phyloP scores from a whole-genome alignment of 2,888 invertebrate species.

The Drosophila maculinotata region DNA sequence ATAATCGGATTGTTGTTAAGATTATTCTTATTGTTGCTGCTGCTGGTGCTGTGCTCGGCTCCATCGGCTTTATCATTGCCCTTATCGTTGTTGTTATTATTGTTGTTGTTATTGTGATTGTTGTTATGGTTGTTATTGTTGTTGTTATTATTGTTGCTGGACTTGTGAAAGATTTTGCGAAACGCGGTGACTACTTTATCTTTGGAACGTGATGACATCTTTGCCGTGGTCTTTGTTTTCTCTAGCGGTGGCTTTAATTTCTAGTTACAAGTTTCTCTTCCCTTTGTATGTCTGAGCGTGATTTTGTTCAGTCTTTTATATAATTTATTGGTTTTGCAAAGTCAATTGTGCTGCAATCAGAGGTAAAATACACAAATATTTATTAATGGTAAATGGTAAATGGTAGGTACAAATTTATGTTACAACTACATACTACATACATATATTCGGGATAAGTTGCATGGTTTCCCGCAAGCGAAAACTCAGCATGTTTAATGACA shows the following conservation, averaged over 20 bases:
- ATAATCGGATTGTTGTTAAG: constrained; percentile 65
- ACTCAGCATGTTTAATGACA: too few species aligned
- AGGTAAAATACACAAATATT: not conserved
- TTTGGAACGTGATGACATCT: constrained; percentile 92
- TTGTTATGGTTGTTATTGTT: constrained; percentile 85
- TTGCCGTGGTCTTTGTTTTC: constrained; percentile 50
- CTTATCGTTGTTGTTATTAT: constrained; percentile 86
- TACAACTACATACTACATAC: too few species aligned
- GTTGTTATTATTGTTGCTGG: constrained; percentile 87
- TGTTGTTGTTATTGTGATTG: constrained; percentile 83
- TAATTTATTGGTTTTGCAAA: constrained; percentile 19
- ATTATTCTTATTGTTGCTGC: constrained; percentile 71
- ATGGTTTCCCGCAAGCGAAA: too few species aligned
- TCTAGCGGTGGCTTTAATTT: constrained; percentile 48
- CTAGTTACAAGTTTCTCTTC: constrained; percentile 17
- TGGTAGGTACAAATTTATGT: too few species aligned
- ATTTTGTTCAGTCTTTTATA: constrained; percentile 62
- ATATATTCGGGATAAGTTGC: too few species aligned
- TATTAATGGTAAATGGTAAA: not conserved
- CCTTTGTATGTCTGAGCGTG: constrained; percentile 23
- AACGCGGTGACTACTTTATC: constrained; percentile 93
- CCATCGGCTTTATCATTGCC: constrained; percentile 88
- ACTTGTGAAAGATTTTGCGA: constrained; percentile 90
- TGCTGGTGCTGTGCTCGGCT: constrained; percentile 82
- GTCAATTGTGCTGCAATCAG: constrained; percentile 31